These are phyloP conservation scores for Dicycla oo DNA, from an alignment of 2,888 invertebrate genomes.

Conservation along the genomic window DNA sequence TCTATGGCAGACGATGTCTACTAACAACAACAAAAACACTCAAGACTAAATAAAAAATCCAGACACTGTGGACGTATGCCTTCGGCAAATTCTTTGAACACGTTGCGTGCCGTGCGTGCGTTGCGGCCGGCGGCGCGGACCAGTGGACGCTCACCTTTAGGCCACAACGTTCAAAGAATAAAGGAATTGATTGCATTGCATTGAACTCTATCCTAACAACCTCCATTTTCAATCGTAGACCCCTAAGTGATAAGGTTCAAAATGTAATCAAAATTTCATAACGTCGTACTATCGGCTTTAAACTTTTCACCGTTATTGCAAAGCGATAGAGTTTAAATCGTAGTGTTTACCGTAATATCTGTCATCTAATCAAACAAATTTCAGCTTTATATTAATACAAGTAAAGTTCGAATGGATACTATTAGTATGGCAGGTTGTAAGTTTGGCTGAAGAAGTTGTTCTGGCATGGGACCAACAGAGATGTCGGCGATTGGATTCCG, in stretches of 20 bases:
- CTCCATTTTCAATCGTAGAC: conserved; percentile 12
- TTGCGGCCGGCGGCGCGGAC: too few species aligned
- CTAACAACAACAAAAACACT: too few species aligned
- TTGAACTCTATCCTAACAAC: background rate
- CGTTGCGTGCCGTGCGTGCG: too few species aligned
- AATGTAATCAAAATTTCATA: background rate
- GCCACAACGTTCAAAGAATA: conserved; percentile 15
- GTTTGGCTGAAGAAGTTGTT: conserved; percentile 26
- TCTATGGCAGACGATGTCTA: too few species aligned
- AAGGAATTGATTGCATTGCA: conserved; percentile 44
- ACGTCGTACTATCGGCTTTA: conserved; percentile 19
- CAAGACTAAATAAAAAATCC: too few species aligned
- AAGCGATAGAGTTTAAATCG: conserved; percentile 27
- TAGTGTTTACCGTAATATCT: background rate
- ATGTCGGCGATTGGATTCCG: conserved; percentile 53
- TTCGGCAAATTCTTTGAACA: too few species aligned
- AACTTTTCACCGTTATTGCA: conserved; percentile 34
- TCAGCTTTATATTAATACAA: background rate
- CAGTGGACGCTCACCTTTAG: too few species aligned
- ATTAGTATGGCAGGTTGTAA: background rate
- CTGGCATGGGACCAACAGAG: conserved; percentile 53
- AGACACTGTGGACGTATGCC: too few species aligned
- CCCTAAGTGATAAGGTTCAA: background rate
- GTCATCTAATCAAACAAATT: background rate
- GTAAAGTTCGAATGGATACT: conserved; percentile 15